phyloP scores from a whole-genome alignment of 30 jellyfish, hydroid and myxozoan species.

The Aurelia aurita region DNA sequence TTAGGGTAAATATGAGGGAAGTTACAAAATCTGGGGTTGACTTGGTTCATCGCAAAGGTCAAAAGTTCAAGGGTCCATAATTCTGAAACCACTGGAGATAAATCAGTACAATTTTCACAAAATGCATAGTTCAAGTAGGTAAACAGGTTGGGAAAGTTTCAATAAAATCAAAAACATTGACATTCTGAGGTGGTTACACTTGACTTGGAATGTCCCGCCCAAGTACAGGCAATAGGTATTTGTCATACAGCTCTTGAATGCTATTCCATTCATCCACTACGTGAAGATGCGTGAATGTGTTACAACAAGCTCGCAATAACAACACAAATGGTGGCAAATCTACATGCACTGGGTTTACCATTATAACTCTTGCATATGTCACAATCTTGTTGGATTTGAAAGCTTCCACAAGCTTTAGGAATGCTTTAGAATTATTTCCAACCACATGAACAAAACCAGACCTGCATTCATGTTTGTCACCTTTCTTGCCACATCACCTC shows the following conservation, averaged over 20 bases:
- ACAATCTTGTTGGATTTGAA: constrained; percentile 20
- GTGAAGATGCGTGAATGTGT: too few relatives aligned
- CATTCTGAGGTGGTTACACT: too few relatives aligned
- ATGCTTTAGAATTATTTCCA: constrained; percentile 21
- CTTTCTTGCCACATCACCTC: constrained; percentile 33
- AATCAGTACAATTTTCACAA: too few relatives aligned
- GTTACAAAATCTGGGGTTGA: too few relatives aligned
- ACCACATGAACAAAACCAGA: constrained; percentile 4
- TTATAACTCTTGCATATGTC: constrained; percentile 32
- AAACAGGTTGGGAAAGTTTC: too few relatives aligned
- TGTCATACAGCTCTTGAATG: constrained; percentile 15
- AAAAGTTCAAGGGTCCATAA: too few relatives aligned
- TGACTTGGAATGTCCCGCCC: too few relatives aligned
- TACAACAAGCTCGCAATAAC: neutral
- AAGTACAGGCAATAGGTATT: constrained; percentile 38
- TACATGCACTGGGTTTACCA: constrained; percentile 32
- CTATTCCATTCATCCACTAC: constrained; percentile 2
- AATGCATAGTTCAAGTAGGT: too few relatives aligned
- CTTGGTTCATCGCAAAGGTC: too few relatives aligned
- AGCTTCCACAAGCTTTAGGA: constrained; percentile 35
- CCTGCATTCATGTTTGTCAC: neutral
- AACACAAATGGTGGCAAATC: constrained; percentile 20
- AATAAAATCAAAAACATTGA: too few relatives aligned
- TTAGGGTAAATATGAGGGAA: too few relatives aligned
- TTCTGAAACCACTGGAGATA: too few relatives aligned